Percentiles rank a stretch among this genome's conserved stretches.
Evolutionary conservation across 2,113 vertebrate genomes (phyloP).

Genomic region (Telmatochromis sp.): DNA sequence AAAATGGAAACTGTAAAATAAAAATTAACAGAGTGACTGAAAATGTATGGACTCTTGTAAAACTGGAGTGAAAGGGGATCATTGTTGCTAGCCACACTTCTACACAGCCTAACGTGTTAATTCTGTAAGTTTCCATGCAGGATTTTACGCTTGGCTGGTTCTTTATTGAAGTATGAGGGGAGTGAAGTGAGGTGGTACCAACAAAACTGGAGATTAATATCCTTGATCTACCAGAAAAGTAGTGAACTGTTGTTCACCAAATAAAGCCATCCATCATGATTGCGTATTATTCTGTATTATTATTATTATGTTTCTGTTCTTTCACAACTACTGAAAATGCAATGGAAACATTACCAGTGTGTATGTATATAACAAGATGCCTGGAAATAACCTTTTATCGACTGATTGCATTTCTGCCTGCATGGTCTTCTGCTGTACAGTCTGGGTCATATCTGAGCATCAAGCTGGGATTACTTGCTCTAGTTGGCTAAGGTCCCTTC

Average conservation of each 20-base stretch:
- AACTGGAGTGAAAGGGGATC: slow-evolving; percentile 15
- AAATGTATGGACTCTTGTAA: slow-evolving; percentile 31
- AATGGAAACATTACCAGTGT: background rate
- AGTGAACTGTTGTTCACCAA: background rate
- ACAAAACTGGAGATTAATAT: background rate
- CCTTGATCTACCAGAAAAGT: slow-evolving; percentile 3
- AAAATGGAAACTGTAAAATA: slow-evolving; percentile 29
- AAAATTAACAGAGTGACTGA: slow-evolving; percentile 1
- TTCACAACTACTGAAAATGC: background rate
- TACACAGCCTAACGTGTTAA: background rate
- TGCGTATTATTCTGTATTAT: background rate
- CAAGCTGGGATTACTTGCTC: slow-evolving; percentile 21
- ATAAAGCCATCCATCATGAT: background rate
- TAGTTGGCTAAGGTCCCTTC: slow-evolving; percentile 22
- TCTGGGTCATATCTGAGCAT: slow-evolving; percentile 8
- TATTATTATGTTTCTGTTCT: background rate
- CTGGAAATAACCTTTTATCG: background rate
- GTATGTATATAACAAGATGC: background rate
- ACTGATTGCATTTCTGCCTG: background rate
- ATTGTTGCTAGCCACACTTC: slow-evolving; percentile 1
- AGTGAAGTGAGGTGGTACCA: background rate
- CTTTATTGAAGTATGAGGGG: background rate
- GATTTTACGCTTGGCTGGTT: background rate
- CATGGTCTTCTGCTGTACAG: background rate
- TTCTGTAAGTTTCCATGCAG: slow-evolving; percentile 25